A percentile compares a stretch with the other conserved stretches of the same genome.
Evolutionary conservation across 2,113 vertebrate species (phyloP).

Genomic region (Rhynchomys soricoides): DNA sequence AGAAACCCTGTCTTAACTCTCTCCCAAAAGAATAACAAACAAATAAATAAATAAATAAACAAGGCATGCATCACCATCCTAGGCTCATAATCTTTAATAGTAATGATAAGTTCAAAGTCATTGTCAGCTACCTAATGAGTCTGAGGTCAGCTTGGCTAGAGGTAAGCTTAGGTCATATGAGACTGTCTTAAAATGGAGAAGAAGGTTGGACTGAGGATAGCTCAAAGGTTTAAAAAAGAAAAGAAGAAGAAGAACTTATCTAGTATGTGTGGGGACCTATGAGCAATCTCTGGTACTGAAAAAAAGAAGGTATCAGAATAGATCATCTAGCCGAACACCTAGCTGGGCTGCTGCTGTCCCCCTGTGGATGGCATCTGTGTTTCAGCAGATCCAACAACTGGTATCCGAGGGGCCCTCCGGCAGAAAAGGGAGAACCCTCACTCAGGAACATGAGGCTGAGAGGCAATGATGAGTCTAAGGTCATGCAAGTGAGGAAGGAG

Average conservation of each 20-base stretch:
- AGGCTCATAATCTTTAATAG: neutral
- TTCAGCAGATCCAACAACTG: too few species aligned
- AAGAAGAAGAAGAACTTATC: too few species aligned
- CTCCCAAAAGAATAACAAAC: neutral
- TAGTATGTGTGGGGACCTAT: too few species aligned
- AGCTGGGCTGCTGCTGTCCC: neutral
- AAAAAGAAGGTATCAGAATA: neutral
- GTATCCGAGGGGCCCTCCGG: too few species aligned
- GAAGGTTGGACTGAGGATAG: too few species aligned
- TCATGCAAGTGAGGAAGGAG: neutral
- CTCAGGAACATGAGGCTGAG: neutral
- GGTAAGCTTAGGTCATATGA: neutral
- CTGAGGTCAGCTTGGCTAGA: neutral
- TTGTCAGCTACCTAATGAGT: neutral
- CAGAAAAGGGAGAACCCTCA: too few species aligned
- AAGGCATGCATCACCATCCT: neutral
- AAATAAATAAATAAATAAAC: neutral
- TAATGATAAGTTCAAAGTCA: neutral
- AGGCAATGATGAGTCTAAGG: neutral
- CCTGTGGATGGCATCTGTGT: neutral
- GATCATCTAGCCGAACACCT: neutral
- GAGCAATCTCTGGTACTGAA: neutral
- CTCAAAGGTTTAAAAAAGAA: too few species aligned
- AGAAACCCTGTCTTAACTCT: neutral
- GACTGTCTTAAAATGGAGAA: neutral